phyloP scores from a whole-genome alignment of 2,113 vertebrate genomes.

The Anoplopoma fimbria region DNA sequence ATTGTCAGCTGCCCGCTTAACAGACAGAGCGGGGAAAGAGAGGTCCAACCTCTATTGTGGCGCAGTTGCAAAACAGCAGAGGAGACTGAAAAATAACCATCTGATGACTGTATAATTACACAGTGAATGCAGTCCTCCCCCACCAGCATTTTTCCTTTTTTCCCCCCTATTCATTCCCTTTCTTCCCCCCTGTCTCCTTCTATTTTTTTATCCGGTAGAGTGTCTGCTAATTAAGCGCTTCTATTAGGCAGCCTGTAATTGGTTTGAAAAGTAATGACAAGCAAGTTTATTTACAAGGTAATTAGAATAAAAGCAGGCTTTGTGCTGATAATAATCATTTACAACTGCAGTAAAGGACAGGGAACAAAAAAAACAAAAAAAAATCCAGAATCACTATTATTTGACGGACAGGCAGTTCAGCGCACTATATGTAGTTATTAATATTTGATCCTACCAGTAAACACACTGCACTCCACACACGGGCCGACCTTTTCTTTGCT shows the following conservation, averaged over 20 bases:
- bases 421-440: conserved; percentile 62
- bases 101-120: conserved; percentile 82
- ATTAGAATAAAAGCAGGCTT: conserved; percentile 86
- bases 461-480: conserved; percentile 48
- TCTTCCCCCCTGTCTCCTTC: conserved; percentile 49
- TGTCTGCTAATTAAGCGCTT: conserved; percentile 88
- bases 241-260: conserved; percentile 89
- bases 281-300: conserved; percentile 90
- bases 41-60: conserved; percentile 76
- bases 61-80: conserved; percentile 70
- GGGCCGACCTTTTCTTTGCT: conserved; percentile 45
- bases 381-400: conserved; percentile 43
- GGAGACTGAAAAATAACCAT: conserved; percentile 56
- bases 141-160: conserved; percentile 61
- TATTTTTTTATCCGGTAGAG: conserved; percentile 80
- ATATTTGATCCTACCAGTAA: conserved; percentile 66
- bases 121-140: conserved; percentile 73
- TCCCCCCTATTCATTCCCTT: conserved; percentile 69
- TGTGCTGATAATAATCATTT: conserved; percentile 87
- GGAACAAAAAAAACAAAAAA: not conserved
- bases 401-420: conserved; percentile 72
- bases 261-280: conserved; percentile 89
- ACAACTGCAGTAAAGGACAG: conserved; percentile 59
- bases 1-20: conserved; percentile 76
- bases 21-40: conserved; percentile 63